Conservation (phyloP, 2,797 vertebrate species). For the Phaenicophaeus curvirostris region DNA sequence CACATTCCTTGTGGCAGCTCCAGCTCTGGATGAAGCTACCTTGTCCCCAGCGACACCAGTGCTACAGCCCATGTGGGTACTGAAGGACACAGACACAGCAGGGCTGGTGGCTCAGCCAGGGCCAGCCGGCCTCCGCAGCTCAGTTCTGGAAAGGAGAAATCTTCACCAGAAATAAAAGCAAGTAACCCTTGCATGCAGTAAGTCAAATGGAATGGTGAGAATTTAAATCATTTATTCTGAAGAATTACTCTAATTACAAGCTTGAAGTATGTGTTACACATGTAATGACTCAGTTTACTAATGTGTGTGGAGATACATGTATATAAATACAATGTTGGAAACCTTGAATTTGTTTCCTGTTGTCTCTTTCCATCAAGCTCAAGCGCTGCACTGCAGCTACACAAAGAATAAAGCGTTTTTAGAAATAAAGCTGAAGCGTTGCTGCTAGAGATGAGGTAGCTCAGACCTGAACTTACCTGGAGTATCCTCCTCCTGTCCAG, state of each 20-base stretch:
- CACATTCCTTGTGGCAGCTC: background rate
- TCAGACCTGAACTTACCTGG: background rate
- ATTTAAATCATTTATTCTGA: background rate
- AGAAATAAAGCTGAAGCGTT: rapidly evolving
- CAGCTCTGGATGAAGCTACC: rapidly evolving
- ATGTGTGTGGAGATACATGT: no score
- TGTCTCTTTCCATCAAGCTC: background rate
- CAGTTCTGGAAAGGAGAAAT: background rate
- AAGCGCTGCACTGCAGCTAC: background rate
- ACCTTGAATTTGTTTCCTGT: background rate
- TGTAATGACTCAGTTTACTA: background rate
- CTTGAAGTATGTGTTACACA: background rate
- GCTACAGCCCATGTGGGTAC: rapidly evolving
- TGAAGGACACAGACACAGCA: rapidly evolving
- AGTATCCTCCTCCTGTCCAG: background rate
- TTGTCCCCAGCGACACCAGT: rapidly evolving
- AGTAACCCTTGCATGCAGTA: rapidly evolving
- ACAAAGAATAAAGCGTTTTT: background rate
- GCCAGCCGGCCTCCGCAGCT: no score
- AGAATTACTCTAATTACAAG: background rate
- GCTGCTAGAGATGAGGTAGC: background rate
- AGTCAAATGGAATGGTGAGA: background rate
- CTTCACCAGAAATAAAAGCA: background rate
- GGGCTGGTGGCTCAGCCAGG: background rate
- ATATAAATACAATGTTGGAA: background rate